Percentiles rank a stretch among this genome's conserved stretches.
These are phyloP conservation scores for Phalera bucephala DNA, from an alignment of 2,888 invertebrate species.

Conservation along the genomic window DNA sequence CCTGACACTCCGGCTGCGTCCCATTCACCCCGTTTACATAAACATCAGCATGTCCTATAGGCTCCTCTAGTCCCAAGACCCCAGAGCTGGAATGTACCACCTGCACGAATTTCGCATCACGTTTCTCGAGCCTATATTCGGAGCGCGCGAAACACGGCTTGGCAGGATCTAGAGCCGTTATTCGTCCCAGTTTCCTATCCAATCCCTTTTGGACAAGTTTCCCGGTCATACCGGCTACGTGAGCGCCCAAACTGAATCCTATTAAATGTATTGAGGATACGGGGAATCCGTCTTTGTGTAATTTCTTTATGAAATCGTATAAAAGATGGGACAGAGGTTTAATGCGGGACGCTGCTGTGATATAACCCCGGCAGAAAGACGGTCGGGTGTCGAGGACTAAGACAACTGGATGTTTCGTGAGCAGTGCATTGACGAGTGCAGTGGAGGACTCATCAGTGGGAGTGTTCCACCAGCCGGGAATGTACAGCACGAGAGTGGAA, in stretches of 20 bases:
- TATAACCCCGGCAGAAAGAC: slow-evolving; percentile 63
- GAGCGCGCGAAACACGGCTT: slow-evolving; percentile 60
- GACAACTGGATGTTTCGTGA: slow-evolving; percentile 46
- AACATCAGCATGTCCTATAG: slow-evolving; percentile 64
- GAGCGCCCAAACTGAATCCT: slow-evolving; percentile 85
- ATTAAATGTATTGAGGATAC: slow-evolving; percentile 79
- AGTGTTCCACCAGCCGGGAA: slow-evolving; percentile 73
- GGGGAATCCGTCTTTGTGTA: slow-evolving; percentile 52
- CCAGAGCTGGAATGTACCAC: slow-evolving; percentile 69
- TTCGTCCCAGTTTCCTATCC: slow-evolving; percentile 46
- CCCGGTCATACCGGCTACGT: slow-evolving; percentile 80
- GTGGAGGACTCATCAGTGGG: slow-evolving; percentile 60
- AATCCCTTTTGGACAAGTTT: slow-evolving; percentile 50
- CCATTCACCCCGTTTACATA: slow-evolving; percentile 64
- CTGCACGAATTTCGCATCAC: slow-evolving; percentile 64
- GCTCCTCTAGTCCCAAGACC: slow-evolving; percentile 59
- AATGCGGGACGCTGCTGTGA: slow-evolving; percentile 58
- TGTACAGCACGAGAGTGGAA: slow-evolving; percentile 49
- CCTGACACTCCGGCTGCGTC: slow-evolving; percentile 62
- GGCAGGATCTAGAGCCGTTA: slow-evolving; percentile 70
- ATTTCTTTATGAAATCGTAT: slow-evolving; percentile 46
- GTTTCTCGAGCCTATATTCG: slow-evolving; percentile 43
- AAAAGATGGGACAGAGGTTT: slow-evolving; percentile 51
- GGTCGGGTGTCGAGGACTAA: slow-evolving; percentile 59
- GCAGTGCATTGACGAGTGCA: slow-evolving; percentile 52